These are phyloP conservation scores for Himalopsyche phryganea DNA, from an alignment of 1,140 invertebrate genomes.

Conservation along the genomic window DNA sequence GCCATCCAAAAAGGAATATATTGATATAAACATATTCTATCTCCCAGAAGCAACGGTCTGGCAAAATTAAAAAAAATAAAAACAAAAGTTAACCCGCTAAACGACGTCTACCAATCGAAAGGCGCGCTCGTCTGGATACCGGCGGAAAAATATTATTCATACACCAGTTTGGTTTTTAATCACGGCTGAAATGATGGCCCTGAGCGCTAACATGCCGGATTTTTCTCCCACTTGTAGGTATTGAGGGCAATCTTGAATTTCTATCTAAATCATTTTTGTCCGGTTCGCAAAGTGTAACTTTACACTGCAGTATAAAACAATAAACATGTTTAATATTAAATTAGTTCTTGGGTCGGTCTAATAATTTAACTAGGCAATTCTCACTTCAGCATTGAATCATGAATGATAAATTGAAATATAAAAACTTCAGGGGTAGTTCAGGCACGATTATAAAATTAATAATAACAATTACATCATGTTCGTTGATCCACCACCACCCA, in stretches of 20 bases:
- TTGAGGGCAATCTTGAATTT: constrained; percentile 7
- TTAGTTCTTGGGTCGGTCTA: no score
- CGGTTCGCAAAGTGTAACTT: not conserved
- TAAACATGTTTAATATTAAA: no score
- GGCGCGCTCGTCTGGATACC: not conserved
- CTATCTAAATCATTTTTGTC: constrained; percentile 11
- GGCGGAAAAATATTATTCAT: not conserved
- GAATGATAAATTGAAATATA: no score
- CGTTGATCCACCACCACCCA: no score
- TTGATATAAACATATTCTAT: not conserved
- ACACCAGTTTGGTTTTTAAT: constrained; percentile 16
- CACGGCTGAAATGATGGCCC: constrained; percentile 13
- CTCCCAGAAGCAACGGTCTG: not conserved
- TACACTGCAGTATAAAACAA: not conserved
- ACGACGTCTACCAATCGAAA: not conserved
- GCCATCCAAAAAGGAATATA: not conserved
- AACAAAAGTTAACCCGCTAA: not conserved
- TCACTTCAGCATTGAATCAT: no score
- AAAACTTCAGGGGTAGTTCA: no score
- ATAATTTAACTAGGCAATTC: no score
- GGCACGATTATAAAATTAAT: no score
- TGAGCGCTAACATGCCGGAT: constrained; percentile 18
- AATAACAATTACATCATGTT: no score
- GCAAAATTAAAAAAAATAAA: not conserved
- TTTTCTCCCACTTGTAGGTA: constrained; percentile 4